phyloP scores from a whole-genome alignment of 2,113 vertebrate genomes.

The Oryzias curvinotus region DNA sequence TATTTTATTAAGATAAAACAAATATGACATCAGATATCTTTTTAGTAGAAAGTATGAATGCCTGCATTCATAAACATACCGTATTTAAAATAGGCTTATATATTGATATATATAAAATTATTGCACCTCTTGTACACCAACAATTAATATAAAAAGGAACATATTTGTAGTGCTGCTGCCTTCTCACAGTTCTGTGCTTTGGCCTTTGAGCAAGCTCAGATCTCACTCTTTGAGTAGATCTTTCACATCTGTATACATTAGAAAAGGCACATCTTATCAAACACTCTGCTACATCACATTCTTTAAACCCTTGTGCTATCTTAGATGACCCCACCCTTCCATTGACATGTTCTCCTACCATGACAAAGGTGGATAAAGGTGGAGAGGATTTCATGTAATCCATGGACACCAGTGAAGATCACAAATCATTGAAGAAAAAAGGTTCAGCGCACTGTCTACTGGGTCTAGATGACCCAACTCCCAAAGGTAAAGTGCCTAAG shows the following conservation, averaged over 20 bases:
- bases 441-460: too few relatives aligned
- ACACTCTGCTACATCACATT: neutral
- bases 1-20: neutral
- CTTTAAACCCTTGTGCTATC: too few relatives aligned
- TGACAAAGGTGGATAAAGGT: too few relatives aligned
- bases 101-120: slow-evolving; percentile 5
- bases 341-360: too few relatives aligned
- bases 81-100: slow-evolving; percentile 10
- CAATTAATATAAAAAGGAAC: neutral
- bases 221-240: neutral
- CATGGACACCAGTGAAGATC: too few relatives aligned
- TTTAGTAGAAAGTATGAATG: slow-evolving; percentile 50
- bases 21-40: slow-evolving; percentile 13
- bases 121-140: neutral
- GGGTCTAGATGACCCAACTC: too few relatives aligned
- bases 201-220: neutral
- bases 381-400: too few relatives aligned
- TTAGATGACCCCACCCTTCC: too few relatives aligned
- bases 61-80: slow-evolving; percentile 66
- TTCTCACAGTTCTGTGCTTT: neutral
- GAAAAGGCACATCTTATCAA: neutral
- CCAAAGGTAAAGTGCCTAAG: too few relatives aligned
- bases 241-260: neutral
- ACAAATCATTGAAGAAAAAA: too few relatives aligned
- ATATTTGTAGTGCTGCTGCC: neutral